Evolutionary conservation across 2,888 invertebrate species (phyloP).

Genomic region (Drymonia ruficornis): DNA sequence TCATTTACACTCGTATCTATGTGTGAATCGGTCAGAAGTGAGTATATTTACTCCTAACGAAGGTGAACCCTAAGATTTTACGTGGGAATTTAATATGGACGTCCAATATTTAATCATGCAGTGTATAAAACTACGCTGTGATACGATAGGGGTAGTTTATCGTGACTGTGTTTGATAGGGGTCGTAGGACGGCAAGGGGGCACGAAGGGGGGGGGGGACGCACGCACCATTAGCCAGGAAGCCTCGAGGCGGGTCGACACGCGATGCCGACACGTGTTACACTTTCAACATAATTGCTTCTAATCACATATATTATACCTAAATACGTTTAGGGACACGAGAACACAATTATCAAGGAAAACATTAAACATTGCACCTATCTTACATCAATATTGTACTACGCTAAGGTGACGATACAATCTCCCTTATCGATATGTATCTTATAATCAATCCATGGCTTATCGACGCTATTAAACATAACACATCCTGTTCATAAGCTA

Average conservation of each 20-base stretch:
- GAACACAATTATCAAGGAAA: constrained; percentile 14
- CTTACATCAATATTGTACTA: constrained; percentile 11
- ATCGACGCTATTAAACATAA: constrained; percentile 13
- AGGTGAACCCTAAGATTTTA: neutral
- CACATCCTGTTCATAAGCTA: constrained; percentile 11
- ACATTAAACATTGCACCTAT: constrained; percentile 15
- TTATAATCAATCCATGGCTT: constrained; percentile 9
- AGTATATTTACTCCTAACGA: neutral
- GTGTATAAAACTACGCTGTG: constrained; percentile 23
- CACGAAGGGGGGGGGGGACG: constrained; percentile 44
- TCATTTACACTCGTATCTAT: neutral
- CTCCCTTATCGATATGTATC: constrained; percentile 11
- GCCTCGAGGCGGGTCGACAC: constrained; percentile 66
- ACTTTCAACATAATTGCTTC: constrained; percentile 80
- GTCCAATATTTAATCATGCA: constrained; percentile 9
- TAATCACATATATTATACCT: constrained; percentile 63
- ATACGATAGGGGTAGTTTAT: constrained; percentile 66
- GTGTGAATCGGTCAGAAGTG: neutral
- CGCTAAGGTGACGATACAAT: constrained; percentile 17
- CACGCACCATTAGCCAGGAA: constrained; percentile 79
- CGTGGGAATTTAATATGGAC: neutral
- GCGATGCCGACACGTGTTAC: constrained; percentile 77
- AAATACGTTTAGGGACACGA: constrained; percentile 26
- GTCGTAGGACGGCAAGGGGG: constrained; percentile 37
- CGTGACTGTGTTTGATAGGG: constrained; percentile 41